Base-by-base conservation (phyloP, 1,140 invertebrate genomes). In the Sitobion miscanthi region DNA sequence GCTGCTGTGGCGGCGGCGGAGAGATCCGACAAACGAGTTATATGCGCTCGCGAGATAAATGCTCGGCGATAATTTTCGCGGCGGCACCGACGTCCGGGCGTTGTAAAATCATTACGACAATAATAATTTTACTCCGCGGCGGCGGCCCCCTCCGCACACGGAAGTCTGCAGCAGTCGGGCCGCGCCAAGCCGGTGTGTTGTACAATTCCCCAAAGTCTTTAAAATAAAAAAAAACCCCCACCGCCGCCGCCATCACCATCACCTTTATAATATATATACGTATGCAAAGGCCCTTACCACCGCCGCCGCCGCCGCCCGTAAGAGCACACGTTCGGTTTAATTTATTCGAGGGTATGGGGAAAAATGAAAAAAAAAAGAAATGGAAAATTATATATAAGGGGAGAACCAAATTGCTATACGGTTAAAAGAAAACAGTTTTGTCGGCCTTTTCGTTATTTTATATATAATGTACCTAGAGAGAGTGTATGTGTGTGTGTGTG, bases 61-160 rank as follows among this genome's bases (percentile, higher is more conserved):
- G 91, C 38, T 21, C 14, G 49, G 38, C 91, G 91, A 93, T 93
- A 93, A 93, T 93, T 93, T 93, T 93, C 82, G 90, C 62, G 69
- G 42, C n/a, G n/a, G 52, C 52, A 38, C n/a, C 77, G 91, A 85
- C 91, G 69, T 92, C 91, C 30, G 91, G 91, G 82, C 82, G 91
- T 93, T 86, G 91, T 93, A 93, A 93, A 93, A 93, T 93, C 91
- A 93, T 93, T 93, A 92, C 91, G 91, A 54, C 77, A 92, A 92
- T 83, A 92, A 92, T 92, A 92, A 92, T 92, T 92, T 92, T 83
- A 21, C 54, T 62, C 88, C 87, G 20, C 20, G 0, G 11, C 14
- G 14, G 47, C 47, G n/a, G n/a, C 52, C 35, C 87, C n/a, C 52
- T 35, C 6, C 2, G 69, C n/a, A 35, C 69, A 35, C 82, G 47